Evolutionary conservation across 2,797 vertebrate genomes (phyloP).

Genomic region (Phrynocephalus guinanensis): DNA sequence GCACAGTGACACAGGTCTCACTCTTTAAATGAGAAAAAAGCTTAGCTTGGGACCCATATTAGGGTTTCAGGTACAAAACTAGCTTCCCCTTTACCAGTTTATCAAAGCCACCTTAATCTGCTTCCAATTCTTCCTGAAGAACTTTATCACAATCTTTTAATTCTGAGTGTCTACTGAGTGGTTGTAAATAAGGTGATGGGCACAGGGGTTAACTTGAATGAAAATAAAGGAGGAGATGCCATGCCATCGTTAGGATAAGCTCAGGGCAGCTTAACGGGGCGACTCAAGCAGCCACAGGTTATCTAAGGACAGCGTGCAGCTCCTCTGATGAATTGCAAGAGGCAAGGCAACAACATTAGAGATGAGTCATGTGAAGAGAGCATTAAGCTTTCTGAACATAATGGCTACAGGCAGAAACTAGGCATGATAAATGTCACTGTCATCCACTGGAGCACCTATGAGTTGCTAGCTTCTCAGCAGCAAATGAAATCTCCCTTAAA

Average conservation of each 20-base stretch:
- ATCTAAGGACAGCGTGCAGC: background rate
- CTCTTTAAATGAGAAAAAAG: constrained; percentile 32
- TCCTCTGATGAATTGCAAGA: background rate
- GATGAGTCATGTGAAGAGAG: background rate
- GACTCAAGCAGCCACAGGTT: background rate
- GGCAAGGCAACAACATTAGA: background rate
- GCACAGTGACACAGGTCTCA: background rate
- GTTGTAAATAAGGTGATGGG: constrained; percentile 68
- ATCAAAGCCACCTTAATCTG: constrained; percentile 73
- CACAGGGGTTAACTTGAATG: constrained; percentile 63
- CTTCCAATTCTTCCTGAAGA: constrained; percentile 69
- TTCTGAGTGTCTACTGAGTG: constrained; percentile 70
- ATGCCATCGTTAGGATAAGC: constrained; percentile 27
- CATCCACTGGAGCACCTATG: background rate
- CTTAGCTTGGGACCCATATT: constrained; percentile 67
- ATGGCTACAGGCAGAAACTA: background rate
- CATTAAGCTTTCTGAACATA: background rate
- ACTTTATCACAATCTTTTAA: constrained; percentile 76
- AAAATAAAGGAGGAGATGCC: constrained; percentile 60
- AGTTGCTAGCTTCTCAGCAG: background rate
- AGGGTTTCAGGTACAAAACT: constrained; percentile 62
- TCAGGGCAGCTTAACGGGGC: constrained; percentile 14
- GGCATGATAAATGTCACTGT: background rate
- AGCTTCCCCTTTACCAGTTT: constrained; percentile 64
- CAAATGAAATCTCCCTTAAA: too few relatives aligned